These are phyloP conservation scores for Gallinago media DNA, from an alignment of 2,113 vertebrate species.

Conservation along the genomic window DNA sequence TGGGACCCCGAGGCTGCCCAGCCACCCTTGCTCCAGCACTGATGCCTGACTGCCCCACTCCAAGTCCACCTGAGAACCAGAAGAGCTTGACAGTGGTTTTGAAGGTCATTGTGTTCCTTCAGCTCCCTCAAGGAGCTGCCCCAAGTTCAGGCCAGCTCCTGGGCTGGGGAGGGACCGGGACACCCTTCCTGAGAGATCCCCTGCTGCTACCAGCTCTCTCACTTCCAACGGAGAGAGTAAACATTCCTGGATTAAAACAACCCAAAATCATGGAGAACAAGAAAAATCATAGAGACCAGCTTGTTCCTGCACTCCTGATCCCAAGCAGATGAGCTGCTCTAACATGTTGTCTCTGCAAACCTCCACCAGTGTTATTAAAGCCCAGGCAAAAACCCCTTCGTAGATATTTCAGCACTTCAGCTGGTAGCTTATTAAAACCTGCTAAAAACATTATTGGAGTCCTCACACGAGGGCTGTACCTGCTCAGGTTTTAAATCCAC, in stretches of 20 bases:
- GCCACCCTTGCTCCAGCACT: fast-evolving
- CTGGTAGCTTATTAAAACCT: not conserved
- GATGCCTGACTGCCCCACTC: not conserved
- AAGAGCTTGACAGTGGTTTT: not conserved
- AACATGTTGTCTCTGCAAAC: not conserved
- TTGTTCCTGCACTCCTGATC: not conserved
- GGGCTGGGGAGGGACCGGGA: not conserved
- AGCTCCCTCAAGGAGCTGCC: not conserved
- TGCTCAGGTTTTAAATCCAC: not conserved
- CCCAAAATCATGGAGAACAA: not conserved
- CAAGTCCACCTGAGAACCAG: too few relatives aligned
- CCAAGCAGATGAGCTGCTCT: not conserved
- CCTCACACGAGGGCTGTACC: not conserved
- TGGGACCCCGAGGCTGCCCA: not conserved
- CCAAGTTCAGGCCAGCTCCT: not conserved
- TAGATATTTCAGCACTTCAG: not conserved
- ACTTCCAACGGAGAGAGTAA: not conserved
- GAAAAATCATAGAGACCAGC: too few relatives aligned
- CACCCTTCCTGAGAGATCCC: not conserved
- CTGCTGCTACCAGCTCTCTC: not conserved
- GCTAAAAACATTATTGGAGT: not conserved
- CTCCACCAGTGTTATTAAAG: not conserved
- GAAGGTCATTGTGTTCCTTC: too few relatives aligned
- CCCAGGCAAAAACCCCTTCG: not conserved
- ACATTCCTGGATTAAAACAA: not conserved